phyloP scores from a whole-genome alignment of 2,888 invertebrate genomes.

The Clostera curtula region DNA sequence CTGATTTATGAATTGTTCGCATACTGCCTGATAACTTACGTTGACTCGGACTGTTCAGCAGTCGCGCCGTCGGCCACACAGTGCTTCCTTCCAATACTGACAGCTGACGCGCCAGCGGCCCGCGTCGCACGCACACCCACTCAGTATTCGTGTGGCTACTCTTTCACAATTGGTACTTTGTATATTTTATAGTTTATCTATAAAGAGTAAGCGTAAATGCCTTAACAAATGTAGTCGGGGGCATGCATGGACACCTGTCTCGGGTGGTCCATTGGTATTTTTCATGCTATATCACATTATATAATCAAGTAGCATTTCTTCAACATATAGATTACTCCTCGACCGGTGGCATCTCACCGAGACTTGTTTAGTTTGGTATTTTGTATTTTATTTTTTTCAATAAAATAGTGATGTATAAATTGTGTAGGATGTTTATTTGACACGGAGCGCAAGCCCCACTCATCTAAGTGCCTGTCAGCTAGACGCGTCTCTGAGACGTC shows the following conservation, averaged over 20 bases:
- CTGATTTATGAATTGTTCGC: constrained; percentile 74
- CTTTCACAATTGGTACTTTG: constrained; percentile 73
- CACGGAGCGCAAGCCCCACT: constrained; percentile 59
- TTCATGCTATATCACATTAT: constrained; percentile 71
- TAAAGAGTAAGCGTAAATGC: constrained; percentile 73
- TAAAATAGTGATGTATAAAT: constrained; percentile 74
- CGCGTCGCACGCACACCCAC: constrained; percentile 67
- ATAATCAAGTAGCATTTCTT: constrained; percentile 72
- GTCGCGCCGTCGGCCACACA: constrained; percentile 61
- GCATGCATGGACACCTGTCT: constrained; percentile 44
- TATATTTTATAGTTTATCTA: constrained; percentile 75
- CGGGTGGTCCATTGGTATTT: constrained; percentile 50
- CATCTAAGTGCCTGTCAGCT: constrained; percentile 66
- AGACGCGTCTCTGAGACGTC: constrained; percentile 48
- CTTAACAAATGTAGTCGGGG: constrained; percentile 70
- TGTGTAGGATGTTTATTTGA: constrained; percentile 73
- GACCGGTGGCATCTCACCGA: constrained; percentile 61
- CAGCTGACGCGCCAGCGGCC: constrained; percentile 57
- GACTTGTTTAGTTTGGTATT: constrained; percentile 71
- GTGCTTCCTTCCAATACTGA: constrained; percentile 69
- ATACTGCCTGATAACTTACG: constrained; percentile 73
- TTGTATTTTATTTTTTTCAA: constrained; percentile 75
- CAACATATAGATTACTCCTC: constrained; percentile 65
- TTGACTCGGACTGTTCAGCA: constrained; percentile 63
- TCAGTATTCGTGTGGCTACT: constrained; percentile 74